A percentile compares a stretch with the other conserved stretches of the same genome.
Conservation (phyloP, 2,888 invertebrate genomes). For the Phortica magna region DNA sequence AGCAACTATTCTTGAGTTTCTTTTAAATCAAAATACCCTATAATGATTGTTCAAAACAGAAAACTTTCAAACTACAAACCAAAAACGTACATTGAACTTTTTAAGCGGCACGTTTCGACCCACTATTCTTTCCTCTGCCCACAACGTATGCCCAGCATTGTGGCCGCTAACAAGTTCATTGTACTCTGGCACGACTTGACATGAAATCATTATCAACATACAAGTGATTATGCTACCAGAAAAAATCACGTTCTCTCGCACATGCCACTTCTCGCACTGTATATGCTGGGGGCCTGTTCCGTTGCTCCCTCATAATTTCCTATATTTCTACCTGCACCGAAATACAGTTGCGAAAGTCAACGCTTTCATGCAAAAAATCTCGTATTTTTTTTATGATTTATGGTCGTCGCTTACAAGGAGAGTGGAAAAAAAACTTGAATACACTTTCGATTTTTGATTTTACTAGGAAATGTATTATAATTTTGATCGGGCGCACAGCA, state of each 20-base stretch:
- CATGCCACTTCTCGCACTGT: neutral
- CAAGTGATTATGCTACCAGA: neutral
- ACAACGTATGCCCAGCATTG: neutral
- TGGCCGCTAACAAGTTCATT: slow-evolving; percentile 11
- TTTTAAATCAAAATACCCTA: too few species aligned
- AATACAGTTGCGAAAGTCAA: neutral
- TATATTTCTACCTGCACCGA: slow-evolving; percentile 29
- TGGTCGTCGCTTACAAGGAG: slow-evolving; percentile 35
- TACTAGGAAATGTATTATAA: slow-evolving; percentile 71
- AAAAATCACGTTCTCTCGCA: neutral
- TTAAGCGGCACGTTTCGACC: too few species aligned
- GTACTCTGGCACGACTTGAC: neutral
- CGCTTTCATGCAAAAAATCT: neutral
- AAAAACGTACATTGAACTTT: too few species aligned
- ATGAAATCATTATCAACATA: neutral
- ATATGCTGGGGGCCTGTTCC: slow-evolving; percentile 39
- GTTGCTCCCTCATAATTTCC: slow-evolving; percentile 44
- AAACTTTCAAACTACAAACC: too few species aligned
- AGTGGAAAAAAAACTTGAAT: slow-evolving; percentile 34
- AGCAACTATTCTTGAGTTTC: too few species aligned
- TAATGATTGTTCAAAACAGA: too few species aligned
- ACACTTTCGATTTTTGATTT: slow-evolving; percentile 68
- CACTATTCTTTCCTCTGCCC: too few species aligned
- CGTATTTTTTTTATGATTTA: slow-evolving; percentile 62
- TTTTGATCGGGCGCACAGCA: slow-evolving; percentile 62